Conservation (phyloP, 2,888 invertebrate genomes). For the Scaptomyza caliginosa region DNA sequence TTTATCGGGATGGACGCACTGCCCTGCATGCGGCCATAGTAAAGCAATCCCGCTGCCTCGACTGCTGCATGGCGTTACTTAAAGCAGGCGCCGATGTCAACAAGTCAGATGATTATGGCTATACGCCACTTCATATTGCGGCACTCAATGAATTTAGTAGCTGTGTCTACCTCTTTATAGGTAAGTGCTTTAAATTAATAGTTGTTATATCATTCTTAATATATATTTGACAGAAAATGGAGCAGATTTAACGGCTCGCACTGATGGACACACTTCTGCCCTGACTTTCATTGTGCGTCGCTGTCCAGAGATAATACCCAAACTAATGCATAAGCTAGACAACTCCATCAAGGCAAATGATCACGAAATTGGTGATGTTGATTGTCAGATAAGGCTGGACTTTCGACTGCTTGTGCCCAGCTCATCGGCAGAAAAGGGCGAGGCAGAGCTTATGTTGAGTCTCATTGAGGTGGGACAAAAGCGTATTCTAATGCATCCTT, state of each 20-base stretch:
- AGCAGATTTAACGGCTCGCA: conserved; percentile 91
- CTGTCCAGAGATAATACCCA: conserved; percentile 92
- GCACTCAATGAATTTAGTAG: conserved; percentile 92
- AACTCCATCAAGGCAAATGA: conserved; percentile 91
- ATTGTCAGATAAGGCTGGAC: conserved; percentile 91
- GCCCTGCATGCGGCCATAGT: conserved; percentile 93
- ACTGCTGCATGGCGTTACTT: conserved; percentile 88
- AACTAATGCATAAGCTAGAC: conserved; percentile 89
- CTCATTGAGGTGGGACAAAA: conserved; percentile 92
- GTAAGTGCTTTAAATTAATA: conserved; percentile 63
- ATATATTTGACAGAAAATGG: conserved; percentile 86
- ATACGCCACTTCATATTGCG: conserved; percentile 92
- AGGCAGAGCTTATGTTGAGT: conserved; percentile 88
- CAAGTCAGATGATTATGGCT: conserved; percentile 91
- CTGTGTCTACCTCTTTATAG: conserved; percentile 89
- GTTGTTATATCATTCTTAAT: neutral
- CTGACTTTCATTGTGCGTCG: conserved; percentile 92
- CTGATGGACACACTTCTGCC: conserved; percentile 92
- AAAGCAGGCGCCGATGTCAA: conserved; percentile 90
- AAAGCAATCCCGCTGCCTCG: conserved; percentile 88
- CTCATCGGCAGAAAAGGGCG: conserved; percentile 86
- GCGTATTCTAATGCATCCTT: conserved; percentile 91
- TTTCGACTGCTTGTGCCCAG: conserved; percentile 87
- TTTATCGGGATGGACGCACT: conserved; percentile 90
- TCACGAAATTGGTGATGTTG: conserved; percentile 93